These are phyloP conservation scores for Cylindroiulus punctatus DNA, from an alignment of 2,888 invertebrate species.

Conservation along the genomic window DNA sequence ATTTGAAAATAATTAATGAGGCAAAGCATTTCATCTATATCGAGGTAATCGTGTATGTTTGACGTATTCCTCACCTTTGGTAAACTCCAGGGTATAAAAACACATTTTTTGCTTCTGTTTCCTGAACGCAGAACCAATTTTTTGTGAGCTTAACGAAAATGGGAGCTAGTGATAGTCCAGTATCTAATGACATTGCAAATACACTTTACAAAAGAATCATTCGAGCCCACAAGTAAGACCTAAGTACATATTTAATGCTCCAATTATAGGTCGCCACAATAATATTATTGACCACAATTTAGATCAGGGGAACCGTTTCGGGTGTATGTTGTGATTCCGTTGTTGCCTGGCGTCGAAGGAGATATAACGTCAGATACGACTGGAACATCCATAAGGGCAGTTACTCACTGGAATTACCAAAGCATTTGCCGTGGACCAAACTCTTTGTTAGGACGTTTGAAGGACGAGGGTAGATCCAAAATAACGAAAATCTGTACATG, in stretches of 20 bases:
- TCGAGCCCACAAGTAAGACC: conserved; percentile 77
- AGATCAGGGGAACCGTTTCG: conserved; percentile 81
- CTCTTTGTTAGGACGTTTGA: conserved; percentile 81
- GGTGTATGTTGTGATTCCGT: conserved; percentile 93
- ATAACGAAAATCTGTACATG: neutral
- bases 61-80: neutral
- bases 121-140: conserved; percentile 82
- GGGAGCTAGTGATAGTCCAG: conserved; percentile 66
- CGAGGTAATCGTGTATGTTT: conserved; percentile 71
- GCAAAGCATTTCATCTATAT: conserved; percentile 96
- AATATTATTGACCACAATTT: conserved; percentile 59
- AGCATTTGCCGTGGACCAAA: conserved; percentile 91
- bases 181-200: conserved; percentile 88
- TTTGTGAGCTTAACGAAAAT: conserved; percentile 83
- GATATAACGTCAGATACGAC: conserved; percentile 88
- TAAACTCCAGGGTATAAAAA: neutral
- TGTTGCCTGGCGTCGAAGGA: conserved; percentile 95
- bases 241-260: neutral
- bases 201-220: conserved; percentile 86
- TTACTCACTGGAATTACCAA: conserved; percentile 97
- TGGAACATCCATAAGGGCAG: conserved; percentile 89
- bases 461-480: conserved; percentile 73
- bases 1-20: conserved; percentile 88
- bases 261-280: neutral
- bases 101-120: neutral